Conservation (phyloP, 2,113 vertebrate species). For the Corvus cornix region DNA sequence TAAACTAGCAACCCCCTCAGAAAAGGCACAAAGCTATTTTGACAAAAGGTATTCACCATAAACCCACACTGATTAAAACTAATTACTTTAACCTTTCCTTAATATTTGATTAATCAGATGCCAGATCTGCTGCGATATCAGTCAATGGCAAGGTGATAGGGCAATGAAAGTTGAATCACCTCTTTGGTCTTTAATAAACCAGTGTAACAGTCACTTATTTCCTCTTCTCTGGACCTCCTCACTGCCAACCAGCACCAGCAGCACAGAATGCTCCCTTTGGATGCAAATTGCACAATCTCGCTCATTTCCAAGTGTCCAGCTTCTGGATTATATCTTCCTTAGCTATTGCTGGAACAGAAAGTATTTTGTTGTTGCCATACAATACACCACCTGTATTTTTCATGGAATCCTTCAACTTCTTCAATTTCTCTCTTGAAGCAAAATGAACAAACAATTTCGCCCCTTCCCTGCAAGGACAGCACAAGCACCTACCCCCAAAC, state of each 20-base stretch:
- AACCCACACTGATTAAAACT: not conserved
- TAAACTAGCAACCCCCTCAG: not conserved
- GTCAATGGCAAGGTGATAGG: not conserved
- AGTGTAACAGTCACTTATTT: not conserved
- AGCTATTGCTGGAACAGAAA: not conserved
- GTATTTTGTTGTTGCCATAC: not conserved
- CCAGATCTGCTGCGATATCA: not conserved
- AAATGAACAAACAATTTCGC: not conserved
- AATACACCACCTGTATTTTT: not conserved
- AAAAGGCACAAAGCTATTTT: not conserved
- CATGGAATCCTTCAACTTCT: not conserved
- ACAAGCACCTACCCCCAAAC: not conserved
- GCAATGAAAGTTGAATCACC: not conserved
- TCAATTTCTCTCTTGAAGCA: not conserved
- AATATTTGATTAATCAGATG: not conserved
- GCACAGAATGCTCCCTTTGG: not conserved
- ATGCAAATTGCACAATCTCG: not conserved
- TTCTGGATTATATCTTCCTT: not conserved
- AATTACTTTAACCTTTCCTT: conserved; percentile 7
- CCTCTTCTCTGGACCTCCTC: not conserved
- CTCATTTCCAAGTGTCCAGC: not conserved
- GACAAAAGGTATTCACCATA: not conserved
- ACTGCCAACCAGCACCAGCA: not conserved
- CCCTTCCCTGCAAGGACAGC: not conserved
- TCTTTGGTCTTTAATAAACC: not conserved